These are phyloP conservation scores for Pluvialis apricaria DNA, from an alignment of 2,113 vertebrate genomes.

Conservation along the genomic window DNA sequence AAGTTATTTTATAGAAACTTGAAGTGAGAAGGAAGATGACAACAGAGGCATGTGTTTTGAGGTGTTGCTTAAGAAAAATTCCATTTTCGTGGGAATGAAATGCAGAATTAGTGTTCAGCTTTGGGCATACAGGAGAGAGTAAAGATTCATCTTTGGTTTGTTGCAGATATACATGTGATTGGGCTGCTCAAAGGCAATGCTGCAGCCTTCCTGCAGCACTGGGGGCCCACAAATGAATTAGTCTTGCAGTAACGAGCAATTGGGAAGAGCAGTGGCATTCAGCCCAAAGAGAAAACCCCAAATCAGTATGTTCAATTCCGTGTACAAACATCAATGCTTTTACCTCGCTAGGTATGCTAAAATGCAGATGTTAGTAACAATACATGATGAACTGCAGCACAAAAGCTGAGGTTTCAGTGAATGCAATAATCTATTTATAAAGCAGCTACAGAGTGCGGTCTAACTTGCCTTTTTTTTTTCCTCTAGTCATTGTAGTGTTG, in stretches of 20 bases:
- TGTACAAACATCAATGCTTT: neutral
- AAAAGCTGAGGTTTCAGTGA: neutral
- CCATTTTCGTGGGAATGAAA: neutral
- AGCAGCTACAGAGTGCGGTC: neutral
- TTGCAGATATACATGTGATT: neutral
- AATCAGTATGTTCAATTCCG: neutral
- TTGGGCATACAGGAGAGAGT: neutral
- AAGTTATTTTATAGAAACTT: neutral
- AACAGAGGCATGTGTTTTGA: neutral
- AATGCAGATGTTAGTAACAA: neutral
- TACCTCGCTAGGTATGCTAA: neutral
- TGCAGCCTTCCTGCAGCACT: neutral
- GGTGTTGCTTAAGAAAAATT: neutral
- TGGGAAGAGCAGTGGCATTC: neutral
- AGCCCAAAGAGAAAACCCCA: neutral
- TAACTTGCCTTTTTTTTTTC: neutral
- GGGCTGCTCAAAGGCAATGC: neutral
- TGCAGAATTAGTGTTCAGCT: neutral
- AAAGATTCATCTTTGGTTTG: neutral
- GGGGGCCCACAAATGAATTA: neutral
- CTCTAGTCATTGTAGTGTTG: slow-evolving; percentile 88
- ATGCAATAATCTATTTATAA: neutral
- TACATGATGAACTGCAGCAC: neutral
- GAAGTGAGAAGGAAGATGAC: neutral
- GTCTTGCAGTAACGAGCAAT: neutral